Base-by-base conservation (phyloP, 1,140 invertebrate genomes). In the Drosophila sproati region DNA sequence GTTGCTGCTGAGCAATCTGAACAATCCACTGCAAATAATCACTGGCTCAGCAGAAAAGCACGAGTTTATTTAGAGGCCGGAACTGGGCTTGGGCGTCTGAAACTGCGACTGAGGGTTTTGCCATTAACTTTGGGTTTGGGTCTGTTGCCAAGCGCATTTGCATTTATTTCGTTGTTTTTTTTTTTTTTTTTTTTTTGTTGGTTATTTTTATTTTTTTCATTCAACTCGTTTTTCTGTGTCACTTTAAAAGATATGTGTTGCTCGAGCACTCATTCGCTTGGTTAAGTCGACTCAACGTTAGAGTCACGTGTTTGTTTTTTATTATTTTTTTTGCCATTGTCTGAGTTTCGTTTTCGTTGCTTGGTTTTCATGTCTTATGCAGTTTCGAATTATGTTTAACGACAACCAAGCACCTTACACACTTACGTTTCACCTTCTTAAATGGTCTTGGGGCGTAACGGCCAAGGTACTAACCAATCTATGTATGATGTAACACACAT, bases 181-280 rank as follows among this genome's bases (percentile, higher is more conserved):
- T 45, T 59, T 67, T 73, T 59, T 56, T 55, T 55, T 61, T 69
- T 64, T 62, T 29, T 37, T 20, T 20, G 20, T 20, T 20, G 20
- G 20, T 20, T 20, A 2, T 20, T 20, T 59, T 62, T 69, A 8
- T 48, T 56, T 52, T 45, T 61, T 56, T 61, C 55, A 31, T 41
- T 63, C 72, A 59, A 77, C 78, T 78, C 60, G 82, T 54, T 79
- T 86, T 87, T 87, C 76, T 88, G 79, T 87, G 83, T 82, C 77
- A 77, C 47, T 77, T 48, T 77, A 41, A 37, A 64, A 70, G 64
- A 60, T 43, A 34, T 67, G 31, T 39, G 31, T 34, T 45, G 35
- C 52, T 59, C 60, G 48, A 10, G 35, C 45, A 20, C 10, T 39
- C 47, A 54, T 54, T 20, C 10, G 31, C 39, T 61, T 48, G 5